Base-by-base conservation (phyloP, 2,888 invertebrate genomes). In the Beris chalybata region DNA sequence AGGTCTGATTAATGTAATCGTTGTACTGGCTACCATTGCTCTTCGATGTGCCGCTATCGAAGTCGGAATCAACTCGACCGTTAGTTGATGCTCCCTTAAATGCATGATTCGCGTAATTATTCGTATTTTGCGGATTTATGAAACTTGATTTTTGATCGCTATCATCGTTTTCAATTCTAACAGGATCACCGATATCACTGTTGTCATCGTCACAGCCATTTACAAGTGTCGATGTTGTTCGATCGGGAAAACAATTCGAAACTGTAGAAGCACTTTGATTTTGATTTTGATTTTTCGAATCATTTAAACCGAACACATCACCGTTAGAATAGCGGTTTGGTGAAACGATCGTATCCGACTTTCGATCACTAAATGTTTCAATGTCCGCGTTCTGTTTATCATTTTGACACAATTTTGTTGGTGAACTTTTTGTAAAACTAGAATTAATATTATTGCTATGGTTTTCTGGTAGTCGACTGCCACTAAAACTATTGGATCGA, bases 401-500 rank as follows among this genome's bases (percentile, higher is more conserved):
- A 29, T 52, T 52, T 52, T 52, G 15, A 58, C 38, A 38, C 38
- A 13, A 7, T 44, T 45, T 15, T 64, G 45, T 64, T 13, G 56
- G 15, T 64, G 54, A 32, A 45, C 31, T 12, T n/a, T 57, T 57
- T 11, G 30, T 64, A 45, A 48, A 13, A 45, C 22, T 65, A 44
- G 64, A 54, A 57, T 61, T 61, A 45, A 32, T 11, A 54, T 48
- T 56, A 56, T 45, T 61, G 29, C 7, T 53, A 13, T 31, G 15
- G 7, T 44, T 13, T 53, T 38, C 59, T 22, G 22, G 48, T 53
- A 29, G 29, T 53, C n/a, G 9, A 22, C 13, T 22, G 30, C 7
- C 31, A n/a, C 48, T 22, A 50, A n/a, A 29, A 44, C 22, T 65
- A 65, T 65, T 65, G 74, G 72, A 72, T 75, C 71, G 72, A 77